Conservation (phyloP, 2,113 vertebrate species). For the Actenoides hombroni region DNA sequence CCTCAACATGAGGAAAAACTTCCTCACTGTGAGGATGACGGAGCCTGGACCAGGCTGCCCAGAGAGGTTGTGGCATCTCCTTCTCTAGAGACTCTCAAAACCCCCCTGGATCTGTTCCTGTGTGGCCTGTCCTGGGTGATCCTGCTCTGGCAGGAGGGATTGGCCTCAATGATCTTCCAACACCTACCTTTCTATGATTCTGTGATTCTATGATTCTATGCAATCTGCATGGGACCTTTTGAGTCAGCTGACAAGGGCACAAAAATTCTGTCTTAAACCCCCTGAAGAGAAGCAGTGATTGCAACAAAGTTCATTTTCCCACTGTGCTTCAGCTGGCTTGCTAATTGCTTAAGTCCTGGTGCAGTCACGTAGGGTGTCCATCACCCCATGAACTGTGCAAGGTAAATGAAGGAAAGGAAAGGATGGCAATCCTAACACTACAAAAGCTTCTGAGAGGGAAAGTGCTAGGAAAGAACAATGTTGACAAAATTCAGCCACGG, state of each 20-base stretch:
- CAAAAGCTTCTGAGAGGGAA: constrained; percentile 24
- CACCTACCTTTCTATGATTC: no score
- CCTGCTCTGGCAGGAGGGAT: no score
- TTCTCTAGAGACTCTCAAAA: no score
- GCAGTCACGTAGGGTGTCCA: neutral
- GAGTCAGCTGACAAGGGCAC: neutral
- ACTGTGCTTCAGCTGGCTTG: neutral
- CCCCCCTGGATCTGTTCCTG: no score
- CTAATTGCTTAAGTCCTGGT: constrained; percentile 3
- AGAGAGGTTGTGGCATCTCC: no score
- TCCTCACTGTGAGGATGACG: no score
- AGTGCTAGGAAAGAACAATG: neutral
- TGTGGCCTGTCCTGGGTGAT: no score
- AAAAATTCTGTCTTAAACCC: neutral
- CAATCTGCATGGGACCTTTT: neutral
- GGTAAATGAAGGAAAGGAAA: constrained; percentile 39
- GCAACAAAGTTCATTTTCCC: neutral
- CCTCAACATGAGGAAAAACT: no score
- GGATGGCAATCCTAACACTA: neutral
- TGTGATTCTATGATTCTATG: neutral
- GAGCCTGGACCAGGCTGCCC: no score
- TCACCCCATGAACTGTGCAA: neutral
- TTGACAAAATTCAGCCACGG: neutral
- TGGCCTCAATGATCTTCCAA: no score
- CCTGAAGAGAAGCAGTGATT: neutral